Evolutionary conservation across 2,113 vertebrate species (phyloP).

Genomic region (Coracopsis vasa): DNA sequence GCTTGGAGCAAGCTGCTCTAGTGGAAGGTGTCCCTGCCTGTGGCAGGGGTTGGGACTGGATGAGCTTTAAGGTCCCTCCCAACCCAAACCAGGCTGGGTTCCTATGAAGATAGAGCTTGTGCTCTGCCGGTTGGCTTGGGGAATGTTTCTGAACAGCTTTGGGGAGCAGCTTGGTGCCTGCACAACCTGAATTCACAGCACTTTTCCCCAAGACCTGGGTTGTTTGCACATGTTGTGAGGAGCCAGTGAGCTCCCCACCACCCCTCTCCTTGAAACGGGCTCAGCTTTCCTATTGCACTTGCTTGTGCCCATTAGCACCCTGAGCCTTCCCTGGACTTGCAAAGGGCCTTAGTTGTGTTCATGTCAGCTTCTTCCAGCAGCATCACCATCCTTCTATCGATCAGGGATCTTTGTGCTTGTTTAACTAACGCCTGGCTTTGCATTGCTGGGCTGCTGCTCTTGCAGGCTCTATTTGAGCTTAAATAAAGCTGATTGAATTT

Average conservation of each 20-base stretch:
- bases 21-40: not conserved
- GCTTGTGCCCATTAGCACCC: not conserved
- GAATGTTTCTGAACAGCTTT: not conserved
- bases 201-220: not conserved
- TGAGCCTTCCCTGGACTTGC: not conserved
- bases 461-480: not conserved
- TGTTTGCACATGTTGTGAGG: accelerated
- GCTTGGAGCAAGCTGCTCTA: accelerated
- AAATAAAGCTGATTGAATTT: not conserved
- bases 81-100: not conserved
- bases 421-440: not conserved
- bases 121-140: not conserved
- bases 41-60: not conserved
- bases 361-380: not conserved
- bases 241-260: not conserved
- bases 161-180: not conserved
- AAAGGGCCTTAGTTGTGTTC: not conserved
- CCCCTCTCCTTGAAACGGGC: not conserved
- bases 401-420: not conserved
- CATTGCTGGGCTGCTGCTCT: not conserved
- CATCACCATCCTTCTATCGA: accelerated
- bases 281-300: not conserved
- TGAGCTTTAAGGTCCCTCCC: not conserved
- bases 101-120: not conserved
- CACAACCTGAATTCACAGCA: not conserved